Evolutionary conservation across 2,113 vertebrate genomes (phyloP), one percentile per base, ranked within the genome.

Genomic region (Heloderma charlesbogerti): DNA sequence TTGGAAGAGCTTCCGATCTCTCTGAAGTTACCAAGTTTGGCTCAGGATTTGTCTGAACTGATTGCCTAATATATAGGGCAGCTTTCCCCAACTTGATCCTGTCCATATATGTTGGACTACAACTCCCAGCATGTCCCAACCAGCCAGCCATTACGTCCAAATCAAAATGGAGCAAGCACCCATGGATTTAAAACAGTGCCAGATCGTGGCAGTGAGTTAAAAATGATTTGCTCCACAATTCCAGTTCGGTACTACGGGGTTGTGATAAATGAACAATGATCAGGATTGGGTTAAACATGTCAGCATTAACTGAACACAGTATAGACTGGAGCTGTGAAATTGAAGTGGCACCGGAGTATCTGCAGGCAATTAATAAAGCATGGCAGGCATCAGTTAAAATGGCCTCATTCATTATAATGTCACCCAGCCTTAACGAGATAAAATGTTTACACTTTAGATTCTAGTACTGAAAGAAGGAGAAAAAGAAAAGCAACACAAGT

Each of bases 271-370:
- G 75, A 91, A 83, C 63, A 78, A 63, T 89, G 88, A 95, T 80
- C 75, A 89, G 72, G 88, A 79, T 84, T 77, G 74, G 45, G 86
- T 51, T 94, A 86, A 87, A 94, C 93, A 81, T 72, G 77, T 74
- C 25, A 7, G 77, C 87, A 91, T 93, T 91, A 93, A 93, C 45
- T 40, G 75, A 81, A 84, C 29, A 72, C 40, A 67, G 87, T 63
- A 63, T 67, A 92, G 93, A 93, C 31, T 27, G 15, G 88, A 93
- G 87, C 91, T 78, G 69, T 87, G 91, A 91, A 95, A 95, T 82
- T 80, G 87, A 86, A 95, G 89, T 91, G 0, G 6, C 92, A 86
- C 34, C 51, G 67, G 82, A 90, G 84, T 92, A 88, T 78, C 80
- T 75, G 45, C 0, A 85, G 85, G 90, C 92, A 93, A 93, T 91